Evolutionary conservation across 2,113 vertebrate species (phyloP).

Genomic region (Takifugu bimaculatus): DNA sequence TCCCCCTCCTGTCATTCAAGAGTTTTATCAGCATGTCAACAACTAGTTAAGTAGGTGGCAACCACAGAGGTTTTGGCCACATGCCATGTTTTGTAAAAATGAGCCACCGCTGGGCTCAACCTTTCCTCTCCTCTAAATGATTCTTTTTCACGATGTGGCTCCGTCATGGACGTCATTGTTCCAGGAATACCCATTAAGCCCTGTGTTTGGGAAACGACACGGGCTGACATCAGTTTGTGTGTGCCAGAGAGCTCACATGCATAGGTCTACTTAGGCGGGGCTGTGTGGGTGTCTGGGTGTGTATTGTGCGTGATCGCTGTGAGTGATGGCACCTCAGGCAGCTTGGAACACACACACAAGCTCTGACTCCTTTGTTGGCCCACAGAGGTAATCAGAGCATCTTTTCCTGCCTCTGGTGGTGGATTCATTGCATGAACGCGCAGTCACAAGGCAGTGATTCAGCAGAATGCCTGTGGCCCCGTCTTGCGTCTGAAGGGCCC

Average conservation of each 20-base stretch:
- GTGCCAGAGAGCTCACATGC: slow-evolving; percentile 13
- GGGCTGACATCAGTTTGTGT: slow-evolving; percentile 5
- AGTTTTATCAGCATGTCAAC: slow-evolving; percentile 50
- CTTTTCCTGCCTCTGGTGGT: slow-evolving; percentile 50
- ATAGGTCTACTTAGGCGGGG: slow-evolving; percentile 28
- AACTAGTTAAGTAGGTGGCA: slow-evolving; percentile 57
- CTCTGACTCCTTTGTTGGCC: slow-evolving; percentile 43
- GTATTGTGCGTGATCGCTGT: slow-evolving; percentile 41
- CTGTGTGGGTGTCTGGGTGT: slow-evolving; percentile 39
- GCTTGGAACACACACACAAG: slow-evolving; percentile 13
- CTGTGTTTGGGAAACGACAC: background rate
- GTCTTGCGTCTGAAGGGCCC: slow-evolving; percentile 50
- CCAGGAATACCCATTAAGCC: slow-evolving; percentile 13
- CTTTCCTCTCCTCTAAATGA: slow-evolving; percentile 18
- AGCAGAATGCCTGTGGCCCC: slow-evolving; percentile 68
- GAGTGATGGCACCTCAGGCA: slow-evolving; percentile 52
- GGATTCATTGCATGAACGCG: slow-evolving; percentile 51
- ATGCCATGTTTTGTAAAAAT: slow-evolving; percentile 33
- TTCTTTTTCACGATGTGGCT: slow-evolving; percentile 16
- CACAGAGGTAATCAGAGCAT: slow-evolving; percentile 55
- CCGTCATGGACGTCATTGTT: slow-evolving; percentile 17
- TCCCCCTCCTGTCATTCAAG: slow-evolving; percentile 32
- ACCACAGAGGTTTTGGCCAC: slow-evolving; percentile 49
- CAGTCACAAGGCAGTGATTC: slow-evolving; percentile 72
- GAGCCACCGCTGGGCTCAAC: slow-evolving; percentile 19